These are phyloP conservation scores for Corticium candelabrum DNA, from an alignment of 37 sponge, comb jelly and placozoan genomes.

Conservation along the genomic window DNA sequence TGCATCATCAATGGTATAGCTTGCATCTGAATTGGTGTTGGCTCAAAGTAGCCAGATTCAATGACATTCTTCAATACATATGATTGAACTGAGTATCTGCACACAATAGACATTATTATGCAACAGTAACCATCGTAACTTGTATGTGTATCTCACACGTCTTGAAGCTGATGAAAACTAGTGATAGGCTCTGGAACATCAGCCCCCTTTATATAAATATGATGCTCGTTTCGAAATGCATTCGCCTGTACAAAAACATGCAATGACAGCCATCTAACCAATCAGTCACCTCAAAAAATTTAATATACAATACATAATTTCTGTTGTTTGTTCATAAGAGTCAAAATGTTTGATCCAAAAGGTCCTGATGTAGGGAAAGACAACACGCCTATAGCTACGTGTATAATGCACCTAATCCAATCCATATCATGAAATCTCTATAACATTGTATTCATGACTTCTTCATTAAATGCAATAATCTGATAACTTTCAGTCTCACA, in stretches of 20 bases:
- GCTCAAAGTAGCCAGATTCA: constrained; percentile 41
- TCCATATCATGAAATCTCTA: too few species aligned
- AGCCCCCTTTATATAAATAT: constrained; percentile 66
- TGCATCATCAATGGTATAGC: constrained; percentile 74
- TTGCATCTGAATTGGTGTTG: constrained; percentile 96
- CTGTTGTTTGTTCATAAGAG: not conserved
- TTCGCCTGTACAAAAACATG: constrained; percentile 36
- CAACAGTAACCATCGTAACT: not conserved
- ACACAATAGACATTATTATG: not conserved
- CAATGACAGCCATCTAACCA: too few species aligned
- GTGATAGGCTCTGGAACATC: constrained; percentile 74
- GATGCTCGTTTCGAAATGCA: constrained; percentile 68
- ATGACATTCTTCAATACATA: constrained; percentile 47
- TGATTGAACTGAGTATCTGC: constrained; percentile 37
- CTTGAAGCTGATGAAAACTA: constrained; percentile 42
- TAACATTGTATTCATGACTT: too few species aligned
- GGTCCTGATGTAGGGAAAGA: too few species aligned
- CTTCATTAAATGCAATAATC: too few species aligned
- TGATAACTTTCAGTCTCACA: too few species aligned
- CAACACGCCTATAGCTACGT: too few species aligned
- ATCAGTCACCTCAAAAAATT: constrained; percentile 22
- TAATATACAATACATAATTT: not conserved
- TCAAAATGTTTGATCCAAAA: not conserved
- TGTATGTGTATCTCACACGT: not conserved
- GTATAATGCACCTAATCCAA: too few species aligned